Evolutionary conservation across 2,113 vertebrate genomes (phyloP).

Genomic region (Nannospalax galili): DNA sequence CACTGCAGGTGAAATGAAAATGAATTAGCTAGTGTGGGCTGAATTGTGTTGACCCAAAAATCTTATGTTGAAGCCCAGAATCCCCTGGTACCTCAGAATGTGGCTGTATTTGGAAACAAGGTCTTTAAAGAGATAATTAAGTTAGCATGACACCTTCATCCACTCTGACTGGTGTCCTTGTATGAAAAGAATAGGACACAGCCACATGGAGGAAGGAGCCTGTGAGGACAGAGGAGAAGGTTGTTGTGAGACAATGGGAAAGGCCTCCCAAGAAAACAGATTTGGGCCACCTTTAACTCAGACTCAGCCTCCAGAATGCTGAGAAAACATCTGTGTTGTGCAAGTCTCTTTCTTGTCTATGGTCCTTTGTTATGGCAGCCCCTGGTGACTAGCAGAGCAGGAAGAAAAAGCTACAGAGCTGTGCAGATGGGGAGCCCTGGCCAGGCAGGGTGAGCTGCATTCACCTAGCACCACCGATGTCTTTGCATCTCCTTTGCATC

Average conservation of each 20-base stretch:
- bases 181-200: neutral
- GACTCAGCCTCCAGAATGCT: neutral
- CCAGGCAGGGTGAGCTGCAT: neutral
- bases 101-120: neutral
- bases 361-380: neutral
- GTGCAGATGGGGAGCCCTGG: neutral
- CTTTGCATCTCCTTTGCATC: neutral
- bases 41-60: neutral
- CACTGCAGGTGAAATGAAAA: neutral
- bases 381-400: neutral
- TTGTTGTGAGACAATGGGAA: neutral
- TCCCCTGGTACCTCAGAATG: neutral
- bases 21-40: neutral
- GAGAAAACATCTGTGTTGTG: neutral
- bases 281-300: neutral
- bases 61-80: neutral
- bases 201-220: neutral
- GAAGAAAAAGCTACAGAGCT: neutral
- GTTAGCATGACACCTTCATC: neutral
- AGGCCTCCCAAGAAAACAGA: neutral
- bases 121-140: neutral
- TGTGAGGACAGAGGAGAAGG: neutral
- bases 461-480: too few species aligned
- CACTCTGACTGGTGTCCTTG: neutral
- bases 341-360: too few species aligned